Base-by-base conservation (phyloP, 2,113 vertebrate species). In the Hemichromis elongatus region DNA sequence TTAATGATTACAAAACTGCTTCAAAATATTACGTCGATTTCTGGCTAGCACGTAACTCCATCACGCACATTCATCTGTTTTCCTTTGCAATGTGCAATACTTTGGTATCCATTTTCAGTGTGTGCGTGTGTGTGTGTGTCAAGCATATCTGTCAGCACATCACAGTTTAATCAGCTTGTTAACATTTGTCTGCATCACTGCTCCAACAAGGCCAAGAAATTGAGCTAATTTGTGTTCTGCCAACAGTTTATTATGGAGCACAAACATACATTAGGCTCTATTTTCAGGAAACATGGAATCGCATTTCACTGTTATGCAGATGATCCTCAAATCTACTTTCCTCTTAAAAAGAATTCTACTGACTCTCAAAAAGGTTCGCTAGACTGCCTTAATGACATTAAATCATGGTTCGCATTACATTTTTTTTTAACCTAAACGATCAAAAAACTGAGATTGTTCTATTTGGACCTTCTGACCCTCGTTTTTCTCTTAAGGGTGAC, bases 111-210 rank as follows among this genome's bases (percentile, higher is more conserved):
- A 18, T 59, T 93, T 93, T 92, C 90, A 92, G 79, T n/a, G n/a
- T n/a, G n/a, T n/a, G n/a, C n/a, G n/a, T n/a, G 66, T 55, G 42
- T 82, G 82, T 59, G 33, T 82, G 81, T 81, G 61, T 82, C 57
- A 40, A 82, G 56, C 61, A 11, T 12, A 88, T 91, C 91, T 91
- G 89, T 94, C 86, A 90, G 78, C 87, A 88, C 80, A 73, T 81
- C 70, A 79, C 80, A 63, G 80, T 92, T 95, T 92, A 92, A 93
- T 95, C 92, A 93, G 89, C 93, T 92, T 93, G 93, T 95, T 92
- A 95, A 92, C 94, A 94, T 94, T 93, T 95, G 85, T 91, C 87
- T 92, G 80, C 90, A 89, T 92, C 85, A 82, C 81, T 91, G 84
- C 86, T 85, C 79, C 85, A 89, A 87, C 85, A 87, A 82, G 88